Evolutionary conservation across 2,888 invertebrate species (phyloP).

Genomic region (Ditula angustiorana): DNA sequence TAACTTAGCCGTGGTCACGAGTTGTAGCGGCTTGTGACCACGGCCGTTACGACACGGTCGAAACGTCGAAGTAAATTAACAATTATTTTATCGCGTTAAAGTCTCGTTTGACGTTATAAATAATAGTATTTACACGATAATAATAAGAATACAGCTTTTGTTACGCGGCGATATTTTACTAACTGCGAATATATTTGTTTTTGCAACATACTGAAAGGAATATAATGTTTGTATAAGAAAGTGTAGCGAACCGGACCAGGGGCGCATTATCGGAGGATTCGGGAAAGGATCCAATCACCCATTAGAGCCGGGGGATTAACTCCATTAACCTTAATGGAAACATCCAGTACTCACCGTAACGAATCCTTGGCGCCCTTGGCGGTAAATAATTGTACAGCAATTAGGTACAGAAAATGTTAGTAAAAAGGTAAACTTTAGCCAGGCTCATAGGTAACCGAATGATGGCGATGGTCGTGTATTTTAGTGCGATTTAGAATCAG

Average conservation of each 20-base stretch:
- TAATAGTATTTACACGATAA: too few relatives aligned
- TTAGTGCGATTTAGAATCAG: too few relatives aligned
- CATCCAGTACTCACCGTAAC: slow-evolving; percentile 53
- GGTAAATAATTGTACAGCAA: slow-evolving; percentile 48
- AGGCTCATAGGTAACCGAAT: background rate
- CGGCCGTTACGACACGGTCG: too few relatives aligned
- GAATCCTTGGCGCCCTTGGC: slow-evolving; percentile 61
- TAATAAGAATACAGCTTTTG: too few relatives aligned
- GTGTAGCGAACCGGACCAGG: slow-evolving; percentile 24
- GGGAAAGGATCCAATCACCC: slow-evolving; percentile 54
- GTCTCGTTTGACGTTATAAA: too few relatives aligned
- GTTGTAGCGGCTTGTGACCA: too few relatives aligned
- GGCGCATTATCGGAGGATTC: slow-evolving; percentile 28
- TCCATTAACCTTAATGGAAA: slow-evolving; percentile 64
- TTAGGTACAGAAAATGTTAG: slow-evolving; percentile 30
- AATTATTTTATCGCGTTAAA: too few relatives aligned
- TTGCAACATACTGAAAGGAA: slow-evolving; percentile 31
- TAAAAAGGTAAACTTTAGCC: slow-evolving; percentile 17
- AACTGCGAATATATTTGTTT: slow-evolving; percentile 30
- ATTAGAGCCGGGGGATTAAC: slow-evolving; percentile 58
- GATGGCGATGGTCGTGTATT: background rate
- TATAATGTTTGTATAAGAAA: slow-evolving; percentile 35
- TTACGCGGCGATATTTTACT: background rate
- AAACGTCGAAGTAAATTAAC: too few relatives aligned
- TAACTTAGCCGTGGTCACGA: too few relatives aligned